phyloP scores from a whole-genome alignment of 1,140 invertebrate species.

The Philotrypesis tridentata region DNA sequence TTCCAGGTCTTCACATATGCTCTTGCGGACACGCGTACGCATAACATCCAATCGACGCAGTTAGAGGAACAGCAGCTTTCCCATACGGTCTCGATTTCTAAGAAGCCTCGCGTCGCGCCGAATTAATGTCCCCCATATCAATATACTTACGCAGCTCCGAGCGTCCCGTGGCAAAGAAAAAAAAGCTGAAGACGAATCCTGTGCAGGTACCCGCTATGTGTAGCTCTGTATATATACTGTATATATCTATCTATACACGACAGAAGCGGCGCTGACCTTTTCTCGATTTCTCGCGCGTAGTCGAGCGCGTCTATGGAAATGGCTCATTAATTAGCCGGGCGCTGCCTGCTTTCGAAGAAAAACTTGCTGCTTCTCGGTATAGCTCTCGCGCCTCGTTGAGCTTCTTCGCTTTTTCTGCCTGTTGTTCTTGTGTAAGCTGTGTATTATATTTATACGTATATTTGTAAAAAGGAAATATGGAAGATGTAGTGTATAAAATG shows the following conservation, averaged over 20 bases:
- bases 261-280: constrained; percentile 6
- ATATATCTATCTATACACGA: background rate
- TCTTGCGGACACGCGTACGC: background rate
- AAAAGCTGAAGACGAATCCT: background rate
- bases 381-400: background rate
- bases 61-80: constrained; percentile 45
- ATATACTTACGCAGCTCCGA: background rate
- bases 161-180: background rate
- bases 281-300: constrained; percentile 46
- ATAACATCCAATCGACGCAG: background rate
- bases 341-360: constrained; percentile 27
- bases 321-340: constrained; percentile 43
- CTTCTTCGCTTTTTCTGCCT: too few relatives aligned
- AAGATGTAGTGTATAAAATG: background rate
- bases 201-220: background rate
- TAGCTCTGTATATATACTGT: too few relatives aligned
- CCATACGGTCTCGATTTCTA: constrained; percentile 50
- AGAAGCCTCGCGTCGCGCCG: constrained; percentile 55
- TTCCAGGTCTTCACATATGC: background rate
- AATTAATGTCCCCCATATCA: constrained; percentile 56
- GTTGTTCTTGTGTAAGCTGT: too few relatives aligned
- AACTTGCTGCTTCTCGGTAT: constrained; percentile 3
- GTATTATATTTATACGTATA: background rate
- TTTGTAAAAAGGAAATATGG: background rate
- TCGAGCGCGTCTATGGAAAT: constrained; percentile 52